phyloP scores from a whole-genome alignment of 2,113 vertebrate species.

The Alethe castanea region DNA sequence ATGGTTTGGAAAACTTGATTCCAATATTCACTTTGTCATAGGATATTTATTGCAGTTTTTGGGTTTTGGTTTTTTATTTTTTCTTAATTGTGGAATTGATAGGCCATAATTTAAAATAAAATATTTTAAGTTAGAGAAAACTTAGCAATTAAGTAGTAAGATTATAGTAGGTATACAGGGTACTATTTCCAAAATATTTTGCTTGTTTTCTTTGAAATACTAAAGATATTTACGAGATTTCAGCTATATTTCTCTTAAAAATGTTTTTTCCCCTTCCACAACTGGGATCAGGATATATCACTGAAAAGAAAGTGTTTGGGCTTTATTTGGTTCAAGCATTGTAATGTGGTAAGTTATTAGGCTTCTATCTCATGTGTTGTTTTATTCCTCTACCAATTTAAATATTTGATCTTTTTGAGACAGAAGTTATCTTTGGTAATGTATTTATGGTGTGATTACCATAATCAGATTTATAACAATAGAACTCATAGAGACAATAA shows the following conservation, averaged over 20 bases:
- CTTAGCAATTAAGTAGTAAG: not conserved
- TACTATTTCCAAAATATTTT: not conserved
- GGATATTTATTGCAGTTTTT: not conserved
- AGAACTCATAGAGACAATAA: not conserved
- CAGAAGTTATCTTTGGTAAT: not conserved
- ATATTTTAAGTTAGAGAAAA: not conserved
- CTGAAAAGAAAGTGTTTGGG: not conserved
- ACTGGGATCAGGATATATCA: not conserved
- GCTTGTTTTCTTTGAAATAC: not conserved
- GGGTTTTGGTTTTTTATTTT: not conserved
- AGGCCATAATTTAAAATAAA: not conserved
- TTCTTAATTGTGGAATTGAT: not conserved
- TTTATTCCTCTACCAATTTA: not conserved
- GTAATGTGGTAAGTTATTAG: not conserved
- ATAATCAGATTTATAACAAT: not conserved
- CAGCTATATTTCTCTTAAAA: not conserved
- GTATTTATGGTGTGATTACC: not conserved
- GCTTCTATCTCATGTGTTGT: not conserved
- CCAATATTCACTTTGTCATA: not conserved
- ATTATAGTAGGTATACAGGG: not conserved
- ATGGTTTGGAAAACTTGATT: not conserved
- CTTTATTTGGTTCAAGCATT: not conserved
- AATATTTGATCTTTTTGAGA: not conserved
- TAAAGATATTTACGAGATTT: not conserved
- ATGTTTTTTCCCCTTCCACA: not conserved